Base-by-base conservation (phyloP, 2,797 vertebrate genomes). In the Triplophysa yarkandensis region DNA sequence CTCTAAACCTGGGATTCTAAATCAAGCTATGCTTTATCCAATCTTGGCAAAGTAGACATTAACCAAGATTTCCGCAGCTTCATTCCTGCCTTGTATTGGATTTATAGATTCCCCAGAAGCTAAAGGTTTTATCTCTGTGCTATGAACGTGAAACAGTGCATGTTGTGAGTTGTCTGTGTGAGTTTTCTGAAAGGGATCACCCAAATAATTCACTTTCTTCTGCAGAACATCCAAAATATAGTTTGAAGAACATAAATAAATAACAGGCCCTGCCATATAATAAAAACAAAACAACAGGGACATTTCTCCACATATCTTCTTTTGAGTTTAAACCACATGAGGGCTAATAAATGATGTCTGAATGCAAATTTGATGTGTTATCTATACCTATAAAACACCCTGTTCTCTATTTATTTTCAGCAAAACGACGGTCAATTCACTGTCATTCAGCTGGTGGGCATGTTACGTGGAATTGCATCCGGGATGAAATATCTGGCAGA, bases 371-470 rank as follows among this genome's bases (percentile, higher is more conserved):
- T 10, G n/a, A 1, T 16, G 39, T 10, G 14, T 41, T 1, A 41
- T 11, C 39, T 41, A 14, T 41, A 11, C 39, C 39, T 41, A 3
- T 14, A 41, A 36, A 3, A 36, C 9, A 36, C 14, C 65, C 8
- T 36, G 4, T 43, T 60, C 16, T 64, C 8, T 57, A 8, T 39
- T 62, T 8, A 14, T 78, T 58, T 71, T 6, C 87, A 99, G 98
- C 97, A 99, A 96, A 99, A 98, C 0, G 98, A 99, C 0, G 98
- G 98, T 19, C 98, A 99, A 90, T 99, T 99, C 84, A 99, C 96
- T 0, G 97, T 99, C 83, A 99, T 99, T 90, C 98, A 99, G 89
- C 92, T 99, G 44, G 96, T 98, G 71, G 98, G 98, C 6, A 99
- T 99, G 98, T 85, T 99, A 8, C 89, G 98, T 9, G 98, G 98